A percentile compares a stretch with the other conserved stretches of the same genome.
These are phyloP conservation scores for Neosilurus hyrtlii DNA, from an alignment of 2,797 vertebrate species.

Conservation along the genomic window DNA sequence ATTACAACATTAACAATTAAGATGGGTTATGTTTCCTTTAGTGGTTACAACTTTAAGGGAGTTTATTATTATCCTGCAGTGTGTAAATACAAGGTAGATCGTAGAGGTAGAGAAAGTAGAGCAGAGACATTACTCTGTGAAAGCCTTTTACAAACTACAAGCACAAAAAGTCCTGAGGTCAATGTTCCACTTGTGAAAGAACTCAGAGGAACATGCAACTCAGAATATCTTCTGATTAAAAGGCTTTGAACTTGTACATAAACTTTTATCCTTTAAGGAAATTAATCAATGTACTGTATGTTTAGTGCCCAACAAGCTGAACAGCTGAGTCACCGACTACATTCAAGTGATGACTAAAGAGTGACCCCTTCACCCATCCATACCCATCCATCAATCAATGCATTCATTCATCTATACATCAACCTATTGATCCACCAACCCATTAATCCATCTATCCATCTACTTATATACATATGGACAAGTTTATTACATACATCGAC, in stretches of 20 bases:
- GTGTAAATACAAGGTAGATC: neutral
- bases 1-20: slow-evolving; percentile 3
- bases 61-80: neutral
- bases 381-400: too few species aligned
- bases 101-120: neutral
- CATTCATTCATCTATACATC: too few species aligned
- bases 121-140: neutral
- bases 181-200: neutral
- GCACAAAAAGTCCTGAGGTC: neutral
- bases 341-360: too few species aligned
- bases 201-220: neutral
- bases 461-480: too few species aligned
- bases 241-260: neutral
- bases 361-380: too few species aligned
- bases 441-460: too few species aligned
- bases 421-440: too few species aligned
- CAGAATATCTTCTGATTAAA: neutral
- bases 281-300: too few species aligned
- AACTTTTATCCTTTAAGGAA: neutral
- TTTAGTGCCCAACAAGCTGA: neutral
- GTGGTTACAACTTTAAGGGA: neutral
- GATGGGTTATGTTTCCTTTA: neutral
- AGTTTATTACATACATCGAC: too few species aligned
- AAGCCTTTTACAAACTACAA: neutral
- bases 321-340: too few species aligned